phyloP scores from a whole-genome alignment of 2,797 vertebrate species.

The Amazona ochrocephala region DNA sequence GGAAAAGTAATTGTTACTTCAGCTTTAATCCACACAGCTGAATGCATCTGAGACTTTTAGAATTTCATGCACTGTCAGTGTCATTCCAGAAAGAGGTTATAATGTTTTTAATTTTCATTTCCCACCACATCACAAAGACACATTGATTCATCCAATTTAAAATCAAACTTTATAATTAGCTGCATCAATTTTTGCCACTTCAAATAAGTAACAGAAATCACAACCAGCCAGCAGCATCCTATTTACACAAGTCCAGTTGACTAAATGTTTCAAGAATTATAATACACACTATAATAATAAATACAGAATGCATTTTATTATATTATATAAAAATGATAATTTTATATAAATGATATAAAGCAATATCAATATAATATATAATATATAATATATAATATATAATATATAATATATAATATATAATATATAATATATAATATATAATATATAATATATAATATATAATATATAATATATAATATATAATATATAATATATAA shows the following conservation, averaged over 20 bases:
- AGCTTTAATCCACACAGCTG: neutral
- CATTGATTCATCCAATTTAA: constrained; percentile 8
- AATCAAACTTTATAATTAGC: constrained; percentile 1
- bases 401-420: no score
- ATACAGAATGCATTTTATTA: no score
- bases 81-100: neutral
- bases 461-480: no score
- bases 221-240: neutral
- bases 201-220: constrained; percentile 9
- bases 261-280: neutral
- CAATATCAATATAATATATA: no score
- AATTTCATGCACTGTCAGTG: neutral
- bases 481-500: no score
- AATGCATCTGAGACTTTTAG: neutral
- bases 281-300: no score
- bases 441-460: no score
- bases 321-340: no score
- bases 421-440: no score
- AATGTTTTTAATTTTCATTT: neutral
- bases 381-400: no score
- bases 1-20: neutral
- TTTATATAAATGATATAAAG: no score
- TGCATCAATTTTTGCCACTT: neutral
- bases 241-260: neutral
- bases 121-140: neutral